Base-by-base conservation (phyloP, 2,797 vertebrate genomes). In the Phoeniculus purpureus region DNA sequence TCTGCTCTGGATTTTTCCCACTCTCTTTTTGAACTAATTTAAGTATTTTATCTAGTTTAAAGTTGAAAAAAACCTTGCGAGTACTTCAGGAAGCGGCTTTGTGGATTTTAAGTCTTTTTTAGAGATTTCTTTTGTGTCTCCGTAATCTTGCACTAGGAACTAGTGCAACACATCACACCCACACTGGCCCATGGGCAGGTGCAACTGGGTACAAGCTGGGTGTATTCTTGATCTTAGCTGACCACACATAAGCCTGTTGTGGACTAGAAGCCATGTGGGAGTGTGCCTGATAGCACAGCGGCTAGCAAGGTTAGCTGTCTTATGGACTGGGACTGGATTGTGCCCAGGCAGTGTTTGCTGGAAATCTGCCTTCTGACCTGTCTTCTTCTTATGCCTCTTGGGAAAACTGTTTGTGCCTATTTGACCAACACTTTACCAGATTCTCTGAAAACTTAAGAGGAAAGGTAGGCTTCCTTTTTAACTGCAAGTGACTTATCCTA, bases 151-250 rank as follows among this genome's bases (percentile, higher is more conserved):
- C 7, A 7, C 20, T 52, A 25, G 51, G 29, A 85, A 70, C 15
- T 55, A 12, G n/a, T 0, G 4, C n/a, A n/a, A n/a, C n/a, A 1
- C 21, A 31, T 8, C 22, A 17, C 6, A 23, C 3, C 32, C 26
- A 55, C 22, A 11, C 15, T 45, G 45, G 27, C 40, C 31, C 18
- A 25, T 3, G 6, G 73, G 2, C 29, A 77, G 58, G 31, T 11
- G 2, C 12, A 59, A 12, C 17, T 25, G 40, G 29, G 29, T 12
- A 15, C 17, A 22, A 23, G 3, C 12, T 58, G 40, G 12, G 11
- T 45, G 1, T 32, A 21, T 23, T 29, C 64, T 32, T 56, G 22
- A 8, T 61, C 32, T 62, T 11, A 55, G 21, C 3, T 31, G 50
- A n/a, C 26, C 26, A 45, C 22, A 56, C 2, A 19, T 25, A 62